Conservation (phyloP, 2,113 vertebrate genomes). For the Orycteropus afer region DNA sequence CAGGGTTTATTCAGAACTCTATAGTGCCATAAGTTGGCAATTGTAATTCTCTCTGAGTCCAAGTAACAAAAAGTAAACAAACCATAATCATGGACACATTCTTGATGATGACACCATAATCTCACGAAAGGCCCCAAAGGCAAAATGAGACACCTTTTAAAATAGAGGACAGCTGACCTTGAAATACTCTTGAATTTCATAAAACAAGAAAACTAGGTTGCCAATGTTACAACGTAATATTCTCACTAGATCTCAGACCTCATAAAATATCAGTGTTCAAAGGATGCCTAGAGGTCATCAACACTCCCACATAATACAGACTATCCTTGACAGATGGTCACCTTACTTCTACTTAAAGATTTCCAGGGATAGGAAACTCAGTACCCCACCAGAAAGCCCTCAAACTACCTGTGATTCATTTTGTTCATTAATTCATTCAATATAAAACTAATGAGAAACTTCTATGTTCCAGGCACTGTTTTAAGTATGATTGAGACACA, state of each 20-base stretch:
- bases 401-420: neutral
- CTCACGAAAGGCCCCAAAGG: neutral
- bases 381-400: neutral
- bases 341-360: neutral
- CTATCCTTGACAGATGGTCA: neutral
- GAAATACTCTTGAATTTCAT: conserved; percentile 35
- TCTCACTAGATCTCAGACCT: neutral
- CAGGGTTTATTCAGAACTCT: neutral
- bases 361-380: neutral
- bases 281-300: neutral
- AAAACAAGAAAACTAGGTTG: neutral
- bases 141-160: neutral
- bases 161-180: neutral
- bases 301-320: neutral
- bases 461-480: neutral
- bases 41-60: neutral
- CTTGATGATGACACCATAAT: neutral
- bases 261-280: neutral
- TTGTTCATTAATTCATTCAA: conserved; percentile 2
- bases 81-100: neutral
- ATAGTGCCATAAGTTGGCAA: neutral
- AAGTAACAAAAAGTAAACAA: conserved; percentile 8
- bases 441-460: neutral
- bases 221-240: neutral
- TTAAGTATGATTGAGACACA: neutral